Conservation (phyloP, 2,888 invertebrate species). For the Fissipunctia ypsillon region DNA sequence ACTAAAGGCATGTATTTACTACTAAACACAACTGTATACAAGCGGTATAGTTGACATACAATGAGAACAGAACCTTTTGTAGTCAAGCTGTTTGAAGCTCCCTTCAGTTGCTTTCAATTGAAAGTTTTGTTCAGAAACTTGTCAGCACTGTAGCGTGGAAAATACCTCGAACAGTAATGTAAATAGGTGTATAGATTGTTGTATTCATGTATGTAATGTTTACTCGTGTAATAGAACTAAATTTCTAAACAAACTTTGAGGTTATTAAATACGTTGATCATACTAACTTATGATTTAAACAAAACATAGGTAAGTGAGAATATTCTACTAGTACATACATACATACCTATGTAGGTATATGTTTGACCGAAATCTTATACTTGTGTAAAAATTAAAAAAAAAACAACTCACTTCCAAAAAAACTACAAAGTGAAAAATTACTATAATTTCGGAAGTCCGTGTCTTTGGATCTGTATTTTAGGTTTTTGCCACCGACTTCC, state of each 20-base stretch:
- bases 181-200: neutral
- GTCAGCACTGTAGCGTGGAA: neutral
- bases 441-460: too few relatives aligned
- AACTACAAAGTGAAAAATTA: too few relatives aligned
- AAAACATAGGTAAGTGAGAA: neutral
- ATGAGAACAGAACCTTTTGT: constrained; percentile 43
- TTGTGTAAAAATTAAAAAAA: too few relatives aligned
- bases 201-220: neutral
- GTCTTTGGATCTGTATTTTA: too few relatives aligned
- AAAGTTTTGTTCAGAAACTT: constrained; percentile 29
- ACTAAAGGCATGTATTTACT: constrained; percentile 1
- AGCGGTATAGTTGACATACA: constrained; percentile 19
- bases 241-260: constrained; percentile 1
- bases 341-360: too few relatives aligned
- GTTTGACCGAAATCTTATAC: too few relatives aligned
- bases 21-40: neutral
- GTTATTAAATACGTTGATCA: neutral
- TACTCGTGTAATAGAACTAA: neutral
- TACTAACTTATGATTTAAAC: neutral
- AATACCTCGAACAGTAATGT: constrained; percentile 3
- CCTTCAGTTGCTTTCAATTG: constrained; percentile 9
- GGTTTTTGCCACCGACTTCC: too few relatives aligned
- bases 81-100: constrained; percentile 15
- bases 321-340: neutral
- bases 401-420: too few relatives aligned